Base-by-base conservation (phyloP, 2,888 invertebrate species). In the Cerastoderma edule region DNA sequence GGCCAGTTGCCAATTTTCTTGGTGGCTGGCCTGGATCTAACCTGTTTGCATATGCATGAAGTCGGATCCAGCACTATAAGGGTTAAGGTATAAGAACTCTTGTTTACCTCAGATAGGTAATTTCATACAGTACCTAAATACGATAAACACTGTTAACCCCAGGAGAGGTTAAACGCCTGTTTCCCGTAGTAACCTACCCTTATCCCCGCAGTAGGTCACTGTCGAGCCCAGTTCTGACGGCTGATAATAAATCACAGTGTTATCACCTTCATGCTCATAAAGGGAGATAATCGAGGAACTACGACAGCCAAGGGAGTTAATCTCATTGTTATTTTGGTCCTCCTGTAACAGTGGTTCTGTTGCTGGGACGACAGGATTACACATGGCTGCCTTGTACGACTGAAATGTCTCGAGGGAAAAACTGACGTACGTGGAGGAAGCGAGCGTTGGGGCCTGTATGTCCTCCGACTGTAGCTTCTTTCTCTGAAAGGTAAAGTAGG, bases 341-440 rank as follows among this genome's bases (percentile, higher is more conserved):
- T 27, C 56, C 39, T 60, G 60, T 53, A 78, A 70, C n/a, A 78
- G 57, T 16, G 80, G 80, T 39, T 57, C 53, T 28, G 50, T 30
- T 10, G 28, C 53, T 2, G 80, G 77, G 27, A 54, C 53, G 28
- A 81, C 70, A 0, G 81, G 78, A 39, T 78, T 81, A 33, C 63
- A 73, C 78, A 81, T 81, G 71, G 81, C 81, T 19, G 72, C 73
- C 44, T 81, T 81, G 67, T 81, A 81, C 5, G 80, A 75, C 46
- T 81, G 78, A 65, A 78, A 81, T 2, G 80, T 72, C 53, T 69
- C 74, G 30, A 44, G 60, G 27, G 64, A 69, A 39, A 48, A 70
- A 33, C 27, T 57, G 60, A 60, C 54, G 35, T 53, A 66, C 30
- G 64, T 44, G 33, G 66, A 39, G 27, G 57, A 66, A n/a, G 10